Percentiles rank a stretch among this genome's conserved stretches.
These are phyloP conservation scores for Sebastes fasciatus DNA, from an alignment of 2,113 vertebrate genomes.

Conservation along the genomic window DNA sequence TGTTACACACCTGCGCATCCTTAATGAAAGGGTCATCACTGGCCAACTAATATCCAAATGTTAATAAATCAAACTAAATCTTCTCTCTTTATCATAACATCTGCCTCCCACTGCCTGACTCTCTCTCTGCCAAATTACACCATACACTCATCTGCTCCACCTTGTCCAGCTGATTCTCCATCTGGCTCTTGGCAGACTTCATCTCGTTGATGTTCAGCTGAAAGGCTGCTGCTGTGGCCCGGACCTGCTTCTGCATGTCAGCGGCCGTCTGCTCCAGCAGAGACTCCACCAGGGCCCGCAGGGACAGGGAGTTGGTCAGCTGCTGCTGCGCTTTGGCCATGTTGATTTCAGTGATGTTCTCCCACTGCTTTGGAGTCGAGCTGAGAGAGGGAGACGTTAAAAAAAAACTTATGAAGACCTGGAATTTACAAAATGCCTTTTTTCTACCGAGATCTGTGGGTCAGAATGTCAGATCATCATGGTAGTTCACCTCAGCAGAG, in stretches of 20 bases:
- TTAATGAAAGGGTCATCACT: neutral
- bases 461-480: neutral
- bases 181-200: conserved; percentile 86
- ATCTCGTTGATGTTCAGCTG: conserved; percentile 83
- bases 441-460: neutral
- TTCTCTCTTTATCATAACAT: neutral
- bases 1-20: neutral
- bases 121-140: neutral
- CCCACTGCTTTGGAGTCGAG: conserved; percentile 89
- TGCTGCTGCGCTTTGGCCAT: conserved; percentile 90
- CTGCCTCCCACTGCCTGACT: neutral
- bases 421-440: neutral
- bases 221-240: conserved; percentile 82
- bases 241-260: conserved; percentile 85
- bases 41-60: neutral
- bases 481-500: conserved; percentile 56
- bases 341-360: conserved; percentile 87
- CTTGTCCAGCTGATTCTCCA: conserved; percentile 88
- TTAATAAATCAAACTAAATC: neutral
- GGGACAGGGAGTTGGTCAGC: conserved; percentile 84
- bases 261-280: conserved; percentile 87
- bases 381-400: conserved; percentile 46
- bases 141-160: conserved; percentile 64
- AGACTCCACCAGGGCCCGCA: conserved; percentile 85
- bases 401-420: too few relatives aligned